Conservation (phyloP, 2,797 vertebrate genomes). For the Acanthurus lineatus region DNA sequence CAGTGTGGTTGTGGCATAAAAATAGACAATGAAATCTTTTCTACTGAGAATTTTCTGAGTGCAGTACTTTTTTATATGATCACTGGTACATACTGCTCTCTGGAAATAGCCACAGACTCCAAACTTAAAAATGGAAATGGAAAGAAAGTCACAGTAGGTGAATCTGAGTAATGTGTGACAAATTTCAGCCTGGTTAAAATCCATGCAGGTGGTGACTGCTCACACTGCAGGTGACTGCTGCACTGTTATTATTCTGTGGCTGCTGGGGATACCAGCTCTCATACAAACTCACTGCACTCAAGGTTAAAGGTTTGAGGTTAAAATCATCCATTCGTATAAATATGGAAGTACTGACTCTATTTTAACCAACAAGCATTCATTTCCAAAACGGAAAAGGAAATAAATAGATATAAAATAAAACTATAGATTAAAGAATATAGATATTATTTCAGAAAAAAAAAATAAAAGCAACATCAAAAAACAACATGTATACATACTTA, state of each 20-base stretch:
- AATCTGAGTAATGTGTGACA: too few relatives aligned
- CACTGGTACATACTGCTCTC: neutral
- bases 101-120: neutral
- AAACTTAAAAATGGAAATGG: too few relatives aligned
- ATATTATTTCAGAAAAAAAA: neutral
- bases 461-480: too few relatives aligned
- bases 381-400: too few relatives aligned
- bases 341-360: too few relatives aligned
- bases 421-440: too few relatives aligned
- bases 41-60: neutral
- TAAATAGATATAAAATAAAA: too few relatives aligned
- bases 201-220: neutral
- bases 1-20: neutral
- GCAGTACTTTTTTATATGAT: neutral
- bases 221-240: neutral
- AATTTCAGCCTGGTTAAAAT: neutral
- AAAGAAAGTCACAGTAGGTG: too few relatives aligned
- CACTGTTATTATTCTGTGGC: neutral
- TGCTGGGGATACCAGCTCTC: neutral
- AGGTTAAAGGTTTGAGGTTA: too few relatives aligned
- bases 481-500: too few relatives aligned
- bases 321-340: too few relatives aligned
- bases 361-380: too few relatives aligned
- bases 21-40: neutral
- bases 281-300: neutral